These are phyloP conservation scores for Vespertilio murinus DNA, from an alignment of 2,797 vertebrate genomes.

Conservation along the genomic window DNA sequence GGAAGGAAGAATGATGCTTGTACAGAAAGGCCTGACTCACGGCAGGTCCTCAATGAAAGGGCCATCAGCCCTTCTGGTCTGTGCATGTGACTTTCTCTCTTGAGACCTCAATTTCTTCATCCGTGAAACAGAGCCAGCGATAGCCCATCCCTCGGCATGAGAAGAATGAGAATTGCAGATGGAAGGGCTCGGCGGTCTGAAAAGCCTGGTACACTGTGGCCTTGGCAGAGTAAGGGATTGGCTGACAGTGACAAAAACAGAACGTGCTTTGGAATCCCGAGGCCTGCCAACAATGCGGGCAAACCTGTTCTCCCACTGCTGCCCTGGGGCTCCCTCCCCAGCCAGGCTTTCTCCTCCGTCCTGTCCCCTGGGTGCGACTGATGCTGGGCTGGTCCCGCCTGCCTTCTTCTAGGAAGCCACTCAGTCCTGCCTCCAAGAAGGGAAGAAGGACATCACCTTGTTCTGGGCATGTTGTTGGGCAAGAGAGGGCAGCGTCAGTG, in stretches of 20 bases:
- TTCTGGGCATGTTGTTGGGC: neutral
- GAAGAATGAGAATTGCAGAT: neutral
- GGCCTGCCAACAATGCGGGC: constrained; percentile 57
- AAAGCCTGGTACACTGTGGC: neutral
- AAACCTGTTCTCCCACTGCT: constrained; percentile 51
- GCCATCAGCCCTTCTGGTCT: neutral
- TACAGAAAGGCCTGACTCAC: neutral
- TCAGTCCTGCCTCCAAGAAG: constrained; percentile 12
- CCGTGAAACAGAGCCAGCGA: neutral
- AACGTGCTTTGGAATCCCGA: constrained; percentile 60
- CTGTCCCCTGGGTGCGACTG: neutral
- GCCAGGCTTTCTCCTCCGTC: neutral
- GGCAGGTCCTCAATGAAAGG: neutral
- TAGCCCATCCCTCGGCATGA: neutral
- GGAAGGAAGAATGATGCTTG: neutral
- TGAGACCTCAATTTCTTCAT: neutral
- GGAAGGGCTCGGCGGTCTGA: neutral
- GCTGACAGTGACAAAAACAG: constrained; percentile 47
- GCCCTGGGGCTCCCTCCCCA: neutral
- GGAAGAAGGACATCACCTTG: neutral
- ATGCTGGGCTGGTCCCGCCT: neutral
- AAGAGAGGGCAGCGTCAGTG: neutral
- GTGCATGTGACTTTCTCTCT: neutral
- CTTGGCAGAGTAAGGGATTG: neutral
- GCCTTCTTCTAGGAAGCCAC: constrained; percentile 56